Evolutionary conservation across 2,888 invertebrate species (phyloP).

Genomic region (Xestia c-nigrum): DNA sequence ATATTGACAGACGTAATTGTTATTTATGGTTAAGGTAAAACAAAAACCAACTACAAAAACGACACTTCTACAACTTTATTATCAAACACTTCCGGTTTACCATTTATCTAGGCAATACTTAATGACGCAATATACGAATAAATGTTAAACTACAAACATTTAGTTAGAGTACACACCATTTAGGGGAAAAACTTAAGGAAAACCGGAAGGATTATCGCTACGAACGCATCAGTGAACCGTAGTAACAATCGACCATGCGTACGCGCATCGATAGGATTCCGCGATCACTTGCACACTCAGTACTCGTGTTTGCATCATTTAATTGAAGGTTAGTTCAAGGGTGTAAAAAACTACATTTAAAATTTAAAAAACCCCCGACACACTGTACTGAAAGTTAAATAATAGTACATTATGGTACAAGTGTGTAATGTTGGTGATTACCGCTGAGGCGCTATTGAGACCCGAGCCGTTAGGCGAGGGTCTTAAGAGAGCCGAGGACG

Average conservation of each 20-base stretch:
- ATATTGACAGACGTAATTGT: neutral
- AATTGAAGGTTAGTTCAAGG: neutral
- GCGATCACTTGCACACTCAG: neutral
- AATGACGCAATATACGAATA: conserved; percentile 5
- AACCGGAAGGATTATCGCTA: conserved; percentile 31
- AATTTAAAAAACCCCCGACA: no score
- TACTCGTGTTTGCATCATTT: conserved; percentile 14
- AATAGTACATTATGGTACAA: no score
- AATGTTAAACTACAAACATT: conserved; percentile 19
- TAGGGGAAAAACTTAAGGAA: conserved; percentile 43
- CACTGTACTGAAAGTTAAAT: no score
- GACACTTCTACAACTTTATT: neutral
- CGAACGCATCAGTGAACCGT: neutral
- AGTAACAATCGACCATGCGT: conserved; percentile 11
- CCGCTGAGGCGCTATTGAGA: no score
- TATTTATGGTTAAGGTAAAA: neutral
- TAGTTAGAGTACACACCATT: conserved; percentile 17
- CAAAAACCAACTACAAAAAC: neutral
- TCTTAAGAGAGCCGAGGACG: no score
- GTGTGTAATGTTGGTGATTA: no score
- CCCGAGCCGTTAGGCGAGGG: no score
- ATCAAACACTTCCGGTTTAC: conserved; percentile 21
- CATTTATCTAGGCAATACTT: neutral
- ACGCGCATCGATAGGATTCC: neutral
- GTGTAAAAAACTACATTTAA: no score